Evolutionary conservation across 2,888 invertebrate species (phyloP), one percentile per base, ranked within the genome.

Genomic region (Noctua janthe): DNA sequence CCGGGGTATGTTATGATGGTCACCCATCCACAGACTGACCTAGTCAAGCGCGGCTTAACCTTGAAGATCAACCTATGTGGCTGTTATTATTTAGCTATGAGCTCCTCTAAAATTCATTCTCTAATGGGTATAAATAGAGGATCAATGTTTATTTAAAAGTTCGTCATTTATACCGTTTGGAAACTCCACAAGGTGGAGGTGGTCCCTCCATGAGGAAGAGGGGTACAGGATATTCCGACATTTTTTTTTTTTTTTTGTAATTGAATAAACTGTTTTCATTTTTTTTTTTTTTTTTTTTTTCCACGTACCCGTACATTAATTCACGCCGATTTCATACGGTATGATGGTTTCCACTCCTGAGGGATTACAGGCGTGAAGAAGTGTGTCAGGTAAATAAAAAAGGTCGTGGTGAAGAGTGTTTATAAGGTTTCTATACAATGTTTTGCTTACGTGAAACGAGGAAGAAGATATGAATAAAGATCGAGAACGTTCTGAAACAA

Each of bases 371-470:
- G 17, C 6, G 20, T 17, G 2, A 72, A 66, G 20, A 17, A 54
- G 39, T 64, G 39, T 64, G 75, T 59, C 56, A 67, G 47, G 35
- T 15, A 43, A 77, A 54, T 64, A 43, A 62, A 71, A 17, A 23
- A 29, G 29, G 17, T 35, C 43, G 8, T 23, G 56, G 10, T n/a
- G 10, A n/a, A 23, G 23, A n/a, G 3, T 23, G 39, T 13, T 0
- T 47, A 11, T 35, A 6, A 17, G 35, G n/a, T 39, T 73, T 49
- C 62, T 71, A 17, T 59, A 64, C 2, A 47, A 64, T 23, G 11
- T 49, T 47, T 76, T 47, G 11, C 35, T 59, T 17, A 23, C 35
- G 35, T 39, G 13, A 20, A 66, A 67, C 17, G 29, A 43, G 29
- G 29, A 23, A 67, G 35, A 23, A 67, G 35, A 64, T 23, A 59